A percentile compares a stretch with the other conserved stretches of the same genome.
Evolutionary conservation across 2,113 vertebrate genomes (phyloP).

Genomic region (Epinephelus fuscoguttatus): DNA sequence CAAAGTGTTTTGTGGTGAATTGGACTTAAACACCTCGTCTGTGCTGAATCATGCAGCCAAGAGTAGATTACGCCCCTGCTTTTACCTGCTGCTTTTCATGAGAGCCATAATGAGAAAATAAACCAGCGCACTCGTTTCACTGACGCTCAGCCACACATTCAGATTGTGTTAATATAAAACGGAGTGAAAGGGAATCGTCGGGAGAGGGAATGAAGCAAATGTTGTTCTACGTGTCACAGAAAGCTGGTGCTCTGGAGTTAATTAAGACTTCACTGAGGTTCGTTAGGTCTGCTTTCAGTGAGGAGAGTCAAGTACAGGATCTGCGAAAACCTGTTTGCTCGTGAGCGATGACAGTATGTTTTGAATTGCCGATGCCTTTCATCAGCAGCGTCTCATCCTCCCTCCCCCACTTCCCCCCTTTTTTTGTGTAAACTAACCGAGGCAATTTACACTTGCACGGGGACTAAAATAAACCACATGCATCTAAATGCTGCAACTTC

Average conservation of each 20-base stretch:
- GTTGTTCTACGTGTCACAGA: conserved; percentile 72
- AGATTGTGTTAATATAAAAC: conserved; percentile 58
- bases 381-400: conserved; percentile 37
- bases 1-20: conserved; percentile 32
- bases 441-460: conserved; percentile 36
- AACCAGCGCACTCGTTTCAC: conserved; percentile 50
- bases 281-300: conserved; percentile 44
- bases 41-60: conserved; percentile 41
- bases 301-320: conserved; percentile 26
- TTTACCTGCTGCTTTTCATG: conserved; percentile 73
- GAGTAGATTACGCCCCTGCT: conserved; percentile 33
- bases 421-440: conserved; percentile 54
- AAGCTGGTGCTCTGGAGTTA: conserved; percentile 71
- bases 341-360: conserved; percentile 55
- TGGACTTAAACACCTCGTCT: conserved; percentile 59
- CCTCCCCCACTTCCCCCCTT: background rate
- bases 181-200: conserved; percentile 40
- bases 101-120: conserved; percentile 70
- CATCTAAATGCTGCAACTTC: conserved; percentile 47
- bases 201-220: conserved; percentile 51
- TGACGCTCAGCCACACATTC: conserved; percentile 58
- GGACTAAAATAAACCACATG: conserved; percentile 44
- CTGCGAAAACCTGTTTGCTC: conserved; percentile 42
- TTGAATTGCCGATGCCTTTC: conserved; percentile 61
- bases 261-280: conserved; percentile 69